Conservation (phyloP, 2,888 invertebrate genomes). For the Dorcus parallelipipedus region DNA sequence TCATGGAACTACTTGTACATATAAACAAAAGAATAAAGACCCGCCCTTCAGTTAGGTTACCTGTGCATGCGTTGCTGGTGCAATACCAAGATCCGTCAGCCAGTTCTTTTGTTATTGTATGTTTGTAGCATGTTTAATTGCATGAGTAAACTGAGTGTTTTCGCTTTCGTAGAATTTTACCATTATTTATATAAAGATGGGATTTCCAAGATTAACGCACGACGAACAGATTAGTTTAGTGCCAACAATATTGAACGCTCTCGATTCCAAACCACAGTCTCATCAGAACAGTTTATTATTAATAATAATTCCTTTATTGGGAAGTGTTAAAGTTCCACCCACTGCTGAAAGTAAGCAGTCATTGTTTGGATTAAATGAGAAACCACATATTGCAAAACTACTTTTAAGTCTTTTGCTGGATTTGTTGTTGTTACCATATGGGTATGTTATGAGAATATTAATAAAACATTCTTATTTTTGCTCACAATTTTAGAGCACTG, state of each 20-base stretch:
- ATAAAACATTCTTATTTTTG: neutral
- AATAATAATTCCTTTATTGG: slow-evolving; percentile 75
- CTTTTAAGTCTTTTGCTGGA: slow-evolving; percentile 78
- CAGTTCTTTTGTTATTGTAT: slow-evolving; percentile 75
- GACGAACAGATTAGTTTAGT: slow-evolving; percentile 73
- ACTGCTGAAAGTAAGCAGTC: slow-evolving; percentile 61
- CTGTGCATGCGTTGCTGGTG: slow-evolving; percentile 76
- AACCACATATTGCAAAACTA: slow-evolving; percentile 64
- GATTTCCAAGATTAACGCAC: slow-evolving; percentile 75
- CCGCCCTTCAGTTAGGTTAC: slow-evolving; percentile 77
- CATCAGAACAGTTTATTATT: slow-evolving; percentile 85
- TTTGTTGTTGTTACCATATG: slow-evolving; percentile 80
- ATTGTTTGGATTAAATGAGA: slow-evolving; percentile 69
- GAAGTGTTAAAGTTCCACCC: slow-evolving; percentile 64
- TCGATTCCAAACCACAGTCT: slow-evolving; percentile 75
- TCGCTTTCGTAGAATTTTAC: slow-evolving; percentile 75
- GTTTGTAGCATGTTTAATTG: slow-evolving; percentile 33
- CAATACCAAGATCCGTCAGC: slow-evolving; percentile 77
- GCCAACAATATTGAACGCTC: slow-evolving; percentile 70
- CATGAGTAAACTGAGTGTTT: slow-evolving; percentile 4
- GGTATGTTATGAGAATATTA: slow-evolving; percentile 51
- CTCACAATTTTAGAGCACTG: slow-evolving; percentile 32
- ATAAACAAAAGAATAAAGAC: slow-evolving; percentile 88
- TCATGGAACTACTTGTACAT: slow-evolving; percentile 89
- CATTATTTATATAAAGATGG: slow-evolving; percentile 90